phyloP scores from a whole-genome alignment of 2,888 invertebrate genomes.

The Incurvaria masculella region DNA sequence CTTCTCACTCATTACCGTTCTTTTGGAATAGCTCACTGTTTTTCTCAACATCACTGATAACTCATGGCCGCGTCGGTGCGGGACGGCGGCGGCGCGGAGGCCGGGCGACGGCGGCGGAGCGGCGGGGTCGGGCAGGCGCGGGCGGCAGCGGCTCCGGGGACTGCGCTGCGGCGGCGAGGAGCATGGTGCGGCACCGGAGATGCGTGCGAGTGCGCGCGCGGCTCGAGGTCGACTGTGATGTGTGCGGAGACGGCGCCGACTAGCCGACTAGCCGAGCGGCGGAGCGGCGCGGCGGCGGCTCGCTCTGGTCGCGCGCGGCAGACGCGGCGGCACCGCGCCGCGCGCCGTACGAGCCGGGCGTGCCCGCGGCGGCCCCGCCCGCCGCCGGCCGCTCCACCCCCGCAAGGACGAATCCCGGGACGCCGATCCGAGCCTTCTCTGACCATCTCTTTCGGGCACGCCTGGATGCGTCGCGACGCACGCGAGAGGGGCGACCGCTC shows the following conservation, averaged over 20 bases:
- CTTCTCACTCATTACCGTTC: background rate
- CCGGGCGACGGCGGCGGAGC: background rate
- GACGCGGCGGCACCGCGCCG: constrained; percentile 33
- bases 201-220: background rate
- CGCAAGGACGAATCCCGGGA: background rate
- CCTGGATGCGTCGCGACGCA: background rate
- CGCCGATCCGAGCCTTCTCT: background rate
- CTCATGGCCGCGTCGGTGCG: background rate
- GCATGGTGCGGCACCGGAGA: background rate
- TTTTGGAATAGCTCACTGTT: background rate
- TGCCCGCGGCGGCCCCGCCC: background rate
- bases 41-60: background rate
- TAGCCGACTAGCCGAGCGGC: constrained; percentile 29
- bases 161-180: background rate
- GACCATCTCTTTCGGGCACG: background rate
- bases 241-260: constrained; percentile 9
- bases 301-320: constrained; percentile 21
- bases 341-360: constrained; percentile 32
- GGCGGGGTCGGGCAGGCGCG: background rate
- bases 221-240: background rate
- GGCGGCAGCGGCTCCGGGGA: background rate
- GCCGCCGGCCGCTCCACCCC: background rate
- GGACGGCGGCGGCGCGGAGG: background rate
- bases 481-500: too few species aligned
- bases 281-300: constrained; percentile 18